Evolutionary conservation across 2,113 vertebrate genomes (phyloP), one percentile per base, ranked within the genome.

Genomic region (Urocynchramus pylzowi): DNA sequence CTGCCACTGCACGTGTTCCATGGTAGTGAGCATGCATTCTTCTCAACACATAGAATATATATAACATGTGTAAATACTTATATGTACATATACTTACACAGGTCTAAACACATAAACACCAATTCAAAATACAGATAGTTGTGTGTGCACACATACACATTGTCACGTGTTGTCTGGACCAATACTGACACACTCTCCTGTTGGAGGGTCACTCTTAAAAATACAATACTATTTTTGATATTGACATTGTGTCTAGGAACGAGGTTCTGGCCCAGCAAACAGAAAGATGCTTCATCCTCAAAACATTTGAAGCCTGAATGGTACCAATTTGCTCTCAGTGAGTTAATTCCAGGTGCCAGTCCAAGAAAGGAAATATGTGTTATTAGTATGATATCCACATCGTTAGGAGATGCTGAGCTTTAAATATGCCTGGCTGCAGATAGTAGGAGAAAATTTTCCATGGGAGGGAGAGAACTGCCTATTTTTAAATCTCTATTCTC

Each of bases 1-100:
- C 20, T 0, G 0, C 42, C 6, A 0, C 37, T 83, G 17, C 27
- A 9, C 6, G 22, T 0, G 1, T 56, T 79, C 39, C 57, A 52
- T 17, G 33, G n/a, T 47, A 56, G 7, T 21, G 1, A 31, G 24
- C 39, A 19, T 9, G 7, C 27, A 7, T 49, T 83, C 30, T 35
- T 82, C 42, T 67, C 69, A 64, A 37, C 11, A 28, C 16, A 23
- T 13, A 13, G 3, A 23, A 27, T 3, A 52, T 13, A 9, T 8
- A 13, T 24, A 22, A 6, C 18, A 7, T 3, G 2, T 42, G 9
- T 50, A 7, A 60, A 41, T 47, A 9, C 3, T 27, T 6, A 9
- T 4, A 42, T 9, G 15, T 17, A 16, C 28, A 7, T 27, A 6
- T 6, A 52, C 14, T 59, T 45, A 14, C 13, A 20, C 8, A 35